Evolutionary conservation across 2,888 invertebrate species (phyloP).

Genomic region (Gastracanthus pulcherrimus): DNA sequence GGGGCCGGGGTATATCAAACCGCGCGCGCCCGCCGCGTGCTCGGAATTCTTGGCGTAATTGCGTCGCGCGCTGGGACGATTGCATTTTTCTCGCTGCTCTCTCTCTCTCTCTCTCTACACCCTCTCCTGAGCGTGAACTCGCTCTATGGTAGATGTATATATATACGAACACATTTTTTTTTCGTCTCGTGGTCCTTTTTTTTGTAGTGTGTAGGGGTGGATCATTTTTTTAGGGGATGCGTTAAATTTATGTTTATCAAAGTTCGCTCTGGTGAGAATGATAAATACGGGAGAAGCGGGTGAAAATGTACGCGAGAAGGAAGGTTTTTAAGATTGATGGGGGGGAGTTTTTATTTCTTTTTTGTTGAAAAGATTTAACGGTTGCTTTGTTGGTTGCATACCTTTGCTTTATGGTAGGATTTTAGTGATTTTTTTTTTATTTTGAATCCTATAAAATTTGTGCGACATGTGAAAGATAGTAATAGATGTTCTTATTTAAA

Average conservation of each 20-base stretch:
- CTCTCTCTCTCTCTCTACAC: no score
- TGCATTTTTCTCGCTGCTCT: slow-evolving; percentile 71
- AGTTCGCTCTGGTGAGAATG: slow-evolving; percentile 21
- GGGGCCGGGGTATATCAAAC: slow-evolving; percentile 65
- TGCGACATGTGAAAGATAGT: no score
- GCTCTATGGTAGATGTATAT: background rate
- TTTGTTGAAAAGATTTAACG: no score
- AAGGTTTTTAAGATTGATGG: slow-evolving; percentile 12
- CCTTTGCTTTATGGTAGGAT: no score
- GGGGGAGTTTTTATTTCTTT: no score
- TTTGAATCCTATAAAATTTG: no score
- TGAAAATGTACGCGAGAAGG: background rate
- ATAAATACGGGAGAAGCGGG: slow-evolving; percentile 7
- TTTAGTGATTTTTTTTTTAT: no score
- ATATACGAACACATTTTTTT: background rate
- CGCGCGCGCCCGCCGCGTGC: slow-evolving; percentile 71
- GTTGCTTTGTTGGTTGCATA: no score
- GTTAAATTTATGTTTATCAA: slow-evolving; percentile 48
- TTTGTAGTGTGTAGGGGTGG: no score
- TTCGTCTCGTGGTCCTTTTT: background rate
- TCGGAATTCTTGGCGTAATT: slow-evolving; percentile 74
- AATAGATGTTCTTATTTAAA: no score
- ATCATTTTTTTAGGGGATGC: background rate
- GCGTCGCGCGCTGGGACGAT: slow-evolving; percentile 70
- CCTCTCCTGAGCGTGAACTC: no score